These are phyloP conservation scores for Ceratina australensis DNA, from an alignment of 1,140 invertebrate species.

Conservation along the genomic window DNA sequence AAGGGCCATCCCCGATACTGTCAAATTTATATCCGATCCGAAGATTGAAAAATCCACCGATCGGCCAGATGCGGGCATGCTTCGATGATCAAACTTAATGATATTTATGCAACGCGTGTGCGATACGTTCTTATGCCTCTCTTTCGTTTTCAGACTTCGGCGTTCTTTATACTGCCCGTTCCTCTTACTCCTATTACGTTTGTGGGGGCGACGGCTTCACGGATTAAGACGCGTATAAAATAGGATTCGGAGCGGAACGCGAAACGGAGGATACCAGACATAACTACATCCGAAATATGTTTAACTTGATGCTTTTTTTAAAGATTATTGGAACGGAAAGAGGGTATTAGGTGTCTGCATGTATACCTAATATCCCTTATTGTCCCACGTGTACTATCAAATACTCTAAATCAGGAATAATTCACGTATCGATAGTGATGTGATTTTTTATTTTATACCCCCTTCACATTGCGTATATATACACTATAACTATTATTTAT, in stretches of 20 bases:
- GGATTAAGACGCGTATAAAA: conserved; percentile 47
- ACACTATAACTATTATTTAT: too few species aligned
- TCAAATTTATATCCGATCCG: conserved; percentile 58
- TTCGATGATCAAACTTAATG: conserved; percentile 62
- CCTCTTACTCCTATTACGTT: conserved; percentile 12
- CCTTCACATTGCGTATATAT: too few species aligned
- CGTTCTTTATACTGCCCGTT: conserved; percentile 45
- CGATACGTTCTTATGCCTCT: conserved; percentile 9
- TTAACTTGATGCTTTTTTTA: not conserved
- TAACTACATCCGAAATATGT: not conserved
- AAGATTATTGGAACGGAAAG: not conserved
- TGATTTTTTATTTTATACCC: too few species aligned
- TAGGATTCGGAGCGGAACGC: conserved; percentile 14
- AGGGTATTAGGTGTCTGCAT: too few species aligned
- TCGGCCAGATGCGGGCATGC: conserved; percentile 57
- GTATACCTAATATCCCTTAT: too few species aligned
- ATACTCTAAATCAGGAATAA: too few species aligned
- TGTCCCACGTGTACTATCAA: too few species aligned
- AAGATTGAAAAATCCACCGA: conserved; percentile 48
- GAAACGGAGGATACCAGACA: not conserved
- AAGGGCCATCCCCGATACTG: conserved; percentile 48
- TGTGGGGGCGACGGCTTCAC: conserved; percentile 30
- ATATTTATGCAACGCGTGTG: conserved; percentile 63
- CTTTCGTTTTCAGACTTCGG: conserved; percentile 34
- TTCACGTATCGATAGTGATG: too few species aligned